Evolutionary conservation across 2,113 vertebrate species (phyloP), one percentile per base, ranked within the genome.

Genomic region (Cranoglanis bouderius): DNA sequence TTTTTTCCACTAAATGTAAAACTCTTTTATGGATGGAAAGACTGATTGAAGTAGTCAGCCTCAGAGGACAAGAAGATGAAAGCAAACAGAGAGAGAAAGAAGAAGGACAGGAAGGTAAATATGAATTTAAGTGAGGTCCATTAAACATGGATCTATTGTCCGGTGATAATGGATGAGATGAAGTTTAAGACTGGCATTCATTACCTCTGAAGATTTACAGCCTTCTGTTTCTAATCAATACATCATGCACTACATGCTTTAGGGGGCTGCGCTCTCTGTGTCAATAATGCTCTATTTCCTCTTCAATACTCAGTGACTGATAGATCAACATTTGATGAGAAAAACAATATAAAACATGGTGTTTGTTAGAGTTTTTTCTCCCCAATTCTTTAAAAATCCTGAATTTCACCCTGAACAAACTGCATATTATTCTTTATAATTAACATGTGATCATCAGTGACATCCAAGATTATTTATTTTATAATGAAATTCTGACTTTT

Each of bases 161-260:
- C 59, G 21, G 88, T 83, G 40, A 85, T 92, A 87, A 92, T 92
- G 74, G 80, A 89, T 90, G 89, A 89, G 32, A 82, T 88, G 57
- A 78, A 74, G 86, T 89, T 88, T 88, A 88, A 84, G 86, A 87
- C 51, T 86, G 90, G 70, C 89, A 89, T 91, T 91, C 89, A 89
- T 91, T 90, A 89, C 74, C 85, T 70, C 82, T 83, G 89, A 80
- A 89, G 85, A 92, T 90, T 89, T 92, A 92, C 91, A 84, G 88
- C 80, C 29, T 26, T 74, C 83, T 89, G 55, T 80, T 75, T 43
- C 16, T 72, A 72, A 92, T 92, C 88, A 81, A 90, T 91, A 89
- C 21, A 70, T 46, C 13, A 59, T 32, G 72, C 9, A 13, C 21
- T 61, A 43, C 75, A 61, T 61, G 35, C 35, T 83, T 78, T 46